These are phyloP conservation scores for Sula dactylatra DNA, from an alignment of 2,113 vertebrate genomes.

Conservation along the genomic window DNA sequence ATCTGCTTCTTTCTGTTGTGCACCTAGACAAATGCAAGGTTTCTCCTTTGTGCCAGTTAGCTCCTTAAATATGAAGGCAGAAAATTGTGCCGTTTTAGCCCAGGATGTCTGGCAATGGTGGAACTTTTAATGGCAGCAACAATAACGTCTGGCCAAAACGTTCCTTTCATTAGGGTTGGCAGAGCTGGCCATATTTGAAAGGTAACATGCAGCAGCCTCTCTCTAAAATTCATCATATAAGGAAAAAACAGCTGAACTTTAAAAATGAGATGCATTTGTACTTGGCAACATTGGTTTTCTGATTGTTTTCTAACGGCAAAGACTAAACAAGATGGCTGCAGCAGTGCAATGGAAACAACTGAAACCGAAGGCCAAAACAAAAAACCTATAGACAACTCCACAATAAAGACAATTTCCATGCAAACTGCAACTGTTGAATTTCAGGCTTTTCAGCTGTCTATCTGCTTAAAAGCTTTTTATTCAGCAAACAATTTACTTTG, in stretches of 20 bases:
- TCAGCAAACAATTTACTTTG: slow-evolving; percentile 55
- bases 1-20: slow-evolving; percentile 7
- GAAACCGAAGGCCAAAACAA: slow-evolving; percentile 42
- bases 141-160: background rate
- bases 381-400: slow-evolving; percentile 52
- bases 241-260: slow-evolving; percentile 2
- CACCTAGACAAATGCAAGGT: background rate
- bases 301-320: slow-evolving; percentile 49
- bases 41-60: background rate
- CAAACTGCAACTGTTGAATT: slow-evolving; percentile 56
- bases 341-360: slow-evolving; percentile 38
- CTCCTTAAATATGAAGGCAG: background rate
- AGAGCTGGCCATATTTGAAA: slow-evolving; percentile 25
- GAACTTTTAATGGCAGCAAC: background rate
- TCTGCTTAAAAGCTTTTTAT: slow-evolving; percentile 55
- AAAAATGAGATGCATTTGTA: slow-evolving; percentile 39
- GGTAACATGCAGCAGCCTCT: background rate
- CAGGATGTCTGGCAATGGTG: background rate
- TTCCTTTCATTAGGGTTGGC: background rate
- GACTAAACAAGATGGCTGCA: slow-evolving; percentile 45
- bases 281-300: slow-evolving; percentile 30
- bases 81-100: background rate
- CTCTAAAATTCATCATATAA: background rate
- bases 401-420: slow-evolving; percentile 62
- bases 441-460: slow-evolving; percentile 57